These are phyloP conservation scores for Varanus salvator DNA, from an alignment of 2,113 vertebrate genomes.

Conservation along the genomic window DNA sequence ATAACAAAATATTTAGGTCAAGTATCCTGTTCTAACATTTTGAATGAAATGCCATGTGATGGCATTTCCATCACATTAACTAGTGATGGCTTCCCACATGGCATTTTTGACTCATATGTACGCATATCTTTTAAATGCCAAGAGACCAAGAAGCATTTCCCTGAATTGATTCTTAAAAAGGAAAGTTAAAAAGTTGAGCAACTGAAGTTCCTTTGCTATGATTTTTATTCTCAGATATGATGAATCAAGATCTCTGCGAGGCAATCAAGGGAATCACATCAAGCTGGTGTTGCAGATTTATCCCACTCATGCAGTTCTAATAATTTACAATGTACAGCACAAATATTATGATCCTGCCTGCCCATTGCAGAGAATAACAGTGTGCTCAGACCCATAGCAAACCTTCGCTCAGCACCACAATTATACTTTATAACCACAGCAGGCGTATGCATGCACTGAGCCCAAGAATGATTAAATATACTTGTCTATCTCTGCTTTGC, in stretches of 20 bases:
- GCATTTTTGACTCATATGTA: background rate
- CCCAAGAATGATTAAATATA: background rate
- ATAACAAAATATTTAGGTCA: background rate
- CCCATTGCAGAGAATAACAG: slow-evolving; percentile 1
- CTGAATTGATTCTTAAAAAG: background rate
- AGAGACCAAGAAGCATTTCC: background rate
- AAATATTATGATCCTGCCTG: background rate
- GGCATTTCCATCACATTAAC: background rate
- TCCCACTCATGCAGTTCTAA: background rate
- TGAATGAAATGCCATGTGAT: background rate
- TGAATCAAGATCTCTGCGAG: background rate
- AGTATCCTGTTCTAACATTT: background rate
- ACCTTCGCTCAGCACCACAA: background rate
- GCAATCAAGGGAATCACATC: background rate
- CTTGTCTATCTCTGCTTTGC: accelerated
- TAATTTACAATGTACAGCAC: background rate
- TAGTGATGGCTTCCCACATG: background rate
- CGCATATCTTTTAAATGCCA: background rate
- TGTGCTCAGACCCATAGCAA: slow-evolving; percentile 15
- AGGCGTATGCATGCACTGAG: background rate
- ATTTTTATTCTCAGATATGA: background rate
- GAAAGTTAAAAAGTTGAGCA: background rate
- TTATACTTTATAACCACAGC: slow-evolving; percentile 28
- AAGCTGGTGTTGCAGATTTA: background rate
- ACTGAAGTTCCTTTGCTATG: background rate